phyloP scores from a whole-genome alignment of 1,140 invertebrate genomes.

The Drosophila yakuba region DNA sequence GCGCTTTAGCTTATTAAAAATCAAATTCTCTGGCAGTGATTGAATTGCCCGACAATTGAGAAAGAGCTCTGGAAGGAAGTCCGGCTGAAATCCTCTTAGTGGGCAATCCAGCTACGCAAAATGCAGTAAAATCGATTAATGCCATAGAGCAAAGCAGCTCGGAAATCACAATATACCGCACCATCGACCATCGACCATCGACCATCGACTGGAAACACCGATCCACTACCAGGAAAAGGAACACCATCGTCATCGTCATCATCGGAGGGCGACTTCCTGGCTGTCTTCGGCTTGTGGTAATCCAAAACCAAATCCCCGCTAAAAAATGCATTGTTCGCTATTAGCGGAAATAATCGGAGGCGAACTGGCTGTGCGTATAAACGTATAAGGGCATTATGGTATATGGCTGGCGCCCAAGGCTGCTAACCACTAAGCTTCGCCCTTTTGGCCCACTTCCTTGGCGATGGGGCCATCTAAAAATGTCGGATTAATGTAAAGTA shows the following conservation, averaged over 20 bases:
- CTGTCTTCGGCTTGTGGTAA: slow-evolving; percentile 27
- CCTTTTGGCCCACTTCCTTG: not conserved
- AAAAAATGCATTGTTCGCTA: slow-evolving; percentile 57
- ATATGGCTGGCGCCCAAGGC: slow-evolving; percentile 10
- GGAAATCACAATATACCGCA: slow-evolving; percentile 28
- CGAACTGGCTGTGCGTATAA: slow-evolving; percentile 7
- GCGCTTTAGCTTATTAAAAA: slow-evolving; percentile 14
- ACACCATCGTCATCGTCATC: slow-evolving; percentile 1
- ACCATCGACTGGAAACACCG: not conserved
- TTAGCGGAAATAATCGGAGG: slow-evolving; percentile 42
- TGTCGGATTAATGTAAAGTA: slow-evolving; percentile 25
- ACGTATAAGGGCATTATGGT: not conserved
- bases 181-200: slow-evolving; percentile 8
- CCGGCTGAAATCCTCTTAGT: slow-evolving; percentile 17
- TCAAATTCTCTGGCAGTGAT: slow-evolving; percentile 12
- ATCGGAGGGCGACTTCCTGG: slow-evolving; percentile 15
- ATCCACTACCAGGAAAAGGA: not conserved
- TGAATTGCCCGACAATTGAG: slow-evolving; percentile 17
- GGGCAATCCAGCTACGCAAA: slow-evolving; percentile 9
- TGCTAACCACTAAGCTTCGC: slow-evolving; percentile 12
- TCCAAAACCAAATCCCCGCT: slow-evolving; percentile 42
- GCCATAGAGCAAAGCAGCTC: slow-evolving; percentile 17
- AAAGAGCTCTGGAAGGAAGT: not conserved
- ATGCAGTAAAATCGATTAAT: slow-evolving; percentile 40
- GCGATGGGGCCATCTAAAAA: slow-evolving; percentile 12